phyloP scores from a whole-genome alignment of 2,888 invertebrate genomes.

The Iselma pallidipennis region DNA sequence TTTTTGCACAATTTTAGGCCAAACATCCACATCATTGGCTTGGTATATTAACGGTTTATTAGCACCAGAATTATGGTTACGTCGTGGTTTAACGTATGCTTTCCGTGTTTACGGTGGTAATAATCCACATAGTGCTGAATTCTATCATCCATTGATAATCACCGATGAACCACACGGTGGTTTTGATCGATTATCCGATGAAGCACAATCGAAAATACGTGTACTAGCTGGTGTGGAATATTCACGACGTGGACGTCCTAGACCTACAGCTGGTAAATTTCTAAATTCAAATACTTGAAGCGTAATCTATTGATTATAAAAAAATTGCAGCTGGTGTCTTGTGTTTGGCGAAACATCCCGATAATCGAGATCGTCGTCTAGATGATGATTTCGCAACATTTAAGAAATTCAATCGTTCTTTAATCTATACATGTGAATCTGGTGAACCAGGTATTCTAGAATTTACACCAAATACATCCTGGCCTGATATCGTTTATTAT shows the following conservation, averaged over 20 bases:
- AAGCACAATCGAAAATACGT: conserved; percentile 70
- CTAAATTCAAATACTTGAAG: not conserved
- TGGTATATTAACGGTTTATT: conserved; percentile 94
- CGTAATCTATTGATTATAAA: not conserved
- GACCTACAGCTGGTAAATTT: conserved; percentile 70
- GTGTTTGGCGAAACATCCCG: conserved; percentile 70
- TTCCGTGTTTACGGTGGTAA: conserved; percentile 84
- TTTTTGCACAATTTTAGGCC: conserved; percentile 61
- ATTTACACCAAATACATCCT: conserved; percentile 85
- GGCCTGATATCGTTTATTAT: conserved; percentile 92
- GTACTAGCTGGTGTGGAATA: conserved; percentile 81
- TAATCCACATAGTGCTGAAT: conserved; percentile 82
- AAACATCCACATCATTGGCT: conserved; percentile 72
- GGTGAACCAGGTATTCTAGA: conserved; percentile 74
- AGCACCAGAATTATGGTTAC: conserved; percentile 84
- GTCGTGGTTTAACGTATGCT: conserved; percentile 82
- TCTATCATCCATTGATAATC: conserved; percentile 89
- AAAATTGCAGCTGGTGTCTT: conserved; percentile 71
- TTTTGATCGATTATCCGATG: conserved; percentile 72
- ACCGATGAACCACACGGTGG: conserved; percentile 85
- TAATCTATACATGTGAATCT: conserved; percentile 70
- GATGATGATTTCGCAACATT: conserved; percentile 80
- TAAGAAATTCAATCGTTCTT: conserved; percentile 80
- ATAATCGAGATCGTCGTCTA: conserved; percentile 72
- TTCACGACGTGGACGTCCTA: conserved; percentile 79